A percentile compares a stretch with the other conserved stretches of the same genome.
Evolutionary conservation across 64 coral and sea anemone genomes (phyloP).

Genomic region (Montipora foliosa): DNA sequence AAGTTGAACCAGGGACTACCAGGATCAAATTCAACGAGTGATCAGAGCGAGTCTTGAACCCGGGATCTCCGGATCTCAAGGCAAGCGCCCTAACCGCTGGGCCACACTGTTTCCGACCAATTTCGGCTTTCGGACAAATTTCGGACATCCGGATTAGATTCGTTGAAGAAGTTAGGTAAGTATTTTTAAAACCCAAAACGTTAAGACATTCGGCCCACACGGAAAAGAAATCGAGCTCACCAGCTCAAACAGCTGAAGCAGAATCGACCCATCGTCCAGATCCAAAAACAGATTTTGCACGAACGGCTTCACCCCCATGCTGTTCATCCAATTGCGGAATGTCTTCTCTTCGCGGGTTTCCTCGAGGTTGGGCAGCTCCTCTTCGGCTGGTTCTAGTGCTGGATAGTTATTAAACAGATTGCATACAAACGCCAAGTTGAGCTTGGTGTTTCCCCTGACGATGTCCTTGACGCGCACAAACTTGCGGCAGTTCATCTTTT

Average conservation of each 20-base stretch:
- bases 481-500: slow-evolving; percentile 86
- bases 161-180: too few species aligned
- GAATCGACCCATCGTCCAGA: slow-evolving; percentile 84
- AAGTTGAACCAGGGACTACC: too few species aligned
- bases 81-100: too few species aligned
- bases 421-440: slow-evolving; percentile 94
- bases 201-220: neutral
- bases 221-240: slow-evolving; percentile 13
- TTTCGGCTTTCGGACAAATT: too few species aligned
- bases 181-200: too few species aligned
- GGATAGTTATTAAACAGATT: slow-evolving; percentile 90
- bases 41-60: too few species aligned
- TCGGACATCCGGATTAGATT: too few species aligned
- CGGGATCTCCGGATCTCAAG: too few species aligned
- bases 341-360: slow-evolving; percentile 98
- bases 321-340: slow-evolving; percentile 99
- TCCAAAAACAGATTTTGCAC: slow-evolving; percentile 86
- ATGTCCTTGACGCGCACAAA: slow-evolving; percentile 92
- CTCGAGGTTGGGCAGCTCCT: slow-evolving; percentile 85
- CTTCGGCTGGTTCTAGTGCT: slow-evolving; percentile 67
- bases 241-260: slow-evolving; percentile 92
- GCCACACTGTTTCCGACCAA: too few species aligned
- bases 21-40: too few species aligned
- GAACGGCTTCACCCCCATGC: slow-evolving; percentile 91
- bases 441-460: slow-evolving; percentile 86